Base-by-base conservation (phyloP, 2,113 vertebrate genomes). In the Psettodes erumei region DNA sequence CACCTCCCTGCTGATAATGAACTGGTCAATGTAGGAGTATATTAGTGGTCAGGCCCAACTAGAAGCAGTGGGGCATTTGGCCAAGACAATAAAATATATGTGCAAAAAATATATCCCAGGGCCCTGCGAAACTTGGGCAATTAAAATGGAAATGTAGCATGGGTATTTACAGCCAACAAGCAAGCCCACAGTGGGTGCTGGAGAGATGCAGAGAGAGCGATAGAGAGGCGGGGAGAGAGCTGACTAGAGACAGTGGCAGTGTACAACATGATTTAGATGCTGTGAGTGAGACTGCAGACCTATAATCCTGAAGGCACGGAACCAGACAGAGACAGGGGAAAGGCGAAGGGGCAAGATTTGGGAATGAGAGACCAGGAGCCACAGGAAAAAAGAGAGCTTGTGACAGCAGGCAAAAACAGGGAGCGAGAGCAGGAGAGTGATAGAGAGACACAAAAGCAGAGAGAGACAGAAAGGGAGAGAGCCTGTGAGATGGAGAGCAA, bases 81-180 rank as follows among this genome's bases (percentile, higher is more conserved):
- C 87, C 83, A 85, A 82, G 65, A 79, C 76, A 82, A 86, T 93
- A 89, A 92, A 93, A 89, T 83, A 82, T 79, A 78, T 75, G 77
- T 85, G 83, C 79, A 81, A 71, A 82, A 87, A 89, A 91, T 81
- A 81, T 88, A 84, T 85, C 64, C 54, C 63, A 53, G 75, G 79
- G 72, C 74, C 43, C 68, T 62, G 71, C 37, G 43, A 91, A 89
- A 83, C 43, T 42, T 40, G 56, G 73, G 83, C 81, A 89, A 89
- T 91, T 91, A 92, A 87, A 93, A 86, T 79, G 69, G 83, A 91
- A 91, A 88, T 79, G 85, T 74, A 88, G 81, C 71, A 58, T 81
- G 86, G 67, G 86, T 71, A 85, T 81, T 89, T 86, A 73, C 67
- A 82, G 79, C 82, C 74, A 71, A 69, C 23, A 28, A 72, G 81